A percentile compares a stretch with the other conserved stretches of the same genome.
These are phyloP conservation scores for Coremacera marginata DNA, from an alignment of 2,888 invertebrate genomes.

Conservation along the genomic window DNA sequence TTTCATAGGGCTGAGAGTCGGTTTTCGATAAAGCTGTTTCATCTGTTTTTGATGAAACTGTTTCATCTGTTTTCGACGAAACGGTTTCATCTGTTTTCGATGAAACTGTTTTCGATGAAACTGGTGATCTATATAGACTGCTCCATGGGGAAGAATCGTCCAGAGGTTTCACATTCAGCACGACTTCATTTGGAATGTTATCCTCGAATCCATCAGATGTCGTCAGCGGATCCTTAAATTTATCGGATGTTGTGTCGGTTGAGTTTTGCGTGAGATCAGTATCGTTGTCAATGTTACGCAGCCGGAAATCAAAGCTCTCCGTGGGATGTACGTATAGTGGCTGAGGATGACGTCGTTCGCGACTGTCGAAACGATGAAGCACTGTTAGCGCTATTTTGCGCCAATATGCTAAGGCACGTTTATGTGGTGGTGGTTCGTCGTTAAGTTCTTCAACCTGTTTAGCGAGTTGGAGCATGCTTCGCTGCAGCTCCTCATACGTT, in stretches of 20 bases:
- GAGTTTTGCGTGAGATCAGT: constrained; percentile 30
- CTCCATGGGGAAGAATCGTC: background rate
- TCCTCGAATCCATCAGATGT: constrained; percentile 16
- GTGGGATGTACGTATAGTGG: background rate
- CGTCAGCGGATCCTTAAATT: background rate
- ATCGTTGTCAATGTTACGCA: constrained; percentile 43
- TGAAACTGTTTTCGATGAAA: background rate
- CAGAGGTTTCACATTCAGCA: constrained; percentile 37
- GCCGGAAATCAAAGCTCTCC: background rate
- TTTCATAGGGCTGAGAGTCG: background rate
- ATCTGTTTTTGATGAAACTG: background rate
- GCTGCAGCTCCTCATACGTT: background rate
- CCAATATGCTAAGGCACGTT: constrained; percentile 41
- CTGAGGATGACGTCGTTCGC: background rate
- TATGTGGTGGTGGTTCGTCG: background rate
- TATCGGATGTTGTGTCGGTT: background rate
- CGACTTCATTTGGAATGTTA: constrained; percentile 29
- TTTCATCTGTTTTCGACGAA: background rate
- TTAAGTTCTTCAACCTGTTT: background rate
- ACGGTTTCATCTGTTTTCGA: background rate
- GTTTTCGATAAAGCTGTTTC: background rate
- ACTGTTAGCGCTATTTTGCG: constrained; percentile 39
- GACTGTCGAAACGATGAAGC: constrained; percentile 30
- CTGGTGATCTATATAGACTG: background rate
- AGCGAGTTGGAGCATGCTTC: background rate